These are phyloP conservation scores for Scolopax mira DNA, from an alignment of 2,113 vertebrate species.

Conservation along the genomic window DNA sequence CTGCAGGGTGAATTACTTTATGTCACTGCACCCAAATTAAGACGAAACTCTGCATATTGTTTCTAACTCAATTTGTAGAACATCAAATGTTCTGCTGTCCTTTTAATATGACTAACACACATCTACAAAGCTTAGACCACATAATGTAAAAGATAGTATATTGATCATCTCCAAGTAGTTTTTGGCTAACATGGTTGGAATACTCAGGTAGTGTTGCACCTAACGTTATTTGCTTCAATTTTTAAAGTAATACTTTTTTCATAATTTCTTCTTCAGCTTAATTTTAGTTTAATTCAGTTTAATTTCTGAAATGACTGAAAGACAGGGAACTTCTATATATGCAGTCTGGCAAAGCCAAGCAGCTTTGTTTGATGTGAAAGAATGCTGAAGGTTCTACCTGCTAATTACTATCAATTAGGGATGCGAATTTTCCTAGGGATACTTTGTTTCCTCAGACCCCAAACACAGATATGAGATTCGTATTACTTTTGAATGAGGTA, in stretches of 20 bases:
- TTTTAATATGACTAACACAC: background rate
- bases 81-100: background rate
- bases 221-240: background rate
- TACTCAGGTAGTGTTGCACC: background rate
- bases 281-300: too few relatives aligned
- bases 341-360: background rate
- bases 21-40: background rate
- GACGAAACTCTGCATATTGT: background rate
- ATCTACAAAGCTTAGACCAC: background rate
- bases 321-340: background rate
- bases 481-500: background rate
- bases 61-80: background rate
- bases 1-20: background rate
- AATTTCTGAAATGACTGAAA: background rate
- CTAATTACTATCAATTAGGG: background rate
- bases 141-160: background rate
- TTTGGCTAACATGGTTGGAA: background rate
- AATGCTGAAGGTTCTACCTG: background rate
- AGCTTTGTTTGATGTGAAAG: background rate
- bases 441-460: background rate
- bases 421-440: background rate
- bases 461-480: background rate
- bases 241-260: background rate
- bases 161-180: background rate
- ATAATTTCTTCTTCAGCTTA: background rate